phyloP scores from a whole-genome alignment of 2,113 vertebrate species.

The Chlorodrepanis virens region DNA sequence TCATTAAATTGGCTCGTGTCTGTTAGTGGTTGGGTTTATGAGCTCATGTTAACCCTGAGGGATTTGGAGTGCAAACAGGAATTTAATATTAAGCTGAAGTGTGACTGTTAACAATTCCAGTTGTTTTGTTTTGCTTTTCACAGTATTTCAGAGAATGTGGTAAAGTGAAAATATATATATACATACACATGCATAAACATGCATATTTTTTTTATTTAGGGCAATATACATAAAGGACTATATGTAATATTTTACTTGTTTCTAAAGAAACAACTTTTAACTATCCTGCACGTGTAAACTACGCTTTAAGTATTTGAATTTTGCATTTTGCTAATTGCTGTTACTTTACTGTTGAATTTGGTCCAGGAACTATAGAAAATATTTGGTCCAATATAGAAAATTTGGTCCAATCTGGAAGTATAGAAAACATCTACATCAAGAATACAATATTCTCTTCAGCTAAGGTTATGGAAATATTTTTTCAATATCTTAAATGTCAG shows the following conservation, averaged over 20 bases:
- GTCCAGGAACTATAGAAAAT: background rate
- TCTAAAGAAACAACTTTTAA: background rate
- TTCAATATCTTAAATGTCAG: background rate
- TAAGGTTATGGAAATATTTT: background rate
- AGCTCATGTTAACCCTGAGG: background rate
- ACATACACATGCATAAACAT: background rate
- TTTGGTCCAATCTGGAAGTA: background rate
- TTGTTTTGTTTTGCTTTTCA: background rate
- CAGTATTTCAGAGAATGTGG: background rate
- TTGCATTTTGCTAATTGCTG: background rate
- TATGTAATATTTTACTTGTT: background rate
- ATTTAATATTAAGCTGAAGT: background rate
- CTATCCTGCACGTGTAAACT: background rate
- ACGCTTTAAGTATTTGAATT: background rate
- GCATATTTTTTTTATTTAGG: background rate
- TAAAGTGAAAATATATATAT: background rate
- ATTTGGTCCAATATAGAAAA: background rate
- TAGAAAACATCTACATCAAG: background rate
- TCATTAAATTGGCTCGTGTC: conserved; percentile 39
- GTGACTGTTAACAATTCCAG: background rate
- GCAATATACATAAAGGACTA: background rate
- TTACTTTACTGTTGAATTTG: background rate
- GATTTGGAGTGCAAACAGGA: background rate
- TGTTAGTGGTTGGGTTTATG: background rate
- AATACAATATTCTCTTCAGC: background rate